Evolutionary conservation across 2,113 vertebrate species (phyloP).

Genomic region (Alligator mississippiensis): DNA sequence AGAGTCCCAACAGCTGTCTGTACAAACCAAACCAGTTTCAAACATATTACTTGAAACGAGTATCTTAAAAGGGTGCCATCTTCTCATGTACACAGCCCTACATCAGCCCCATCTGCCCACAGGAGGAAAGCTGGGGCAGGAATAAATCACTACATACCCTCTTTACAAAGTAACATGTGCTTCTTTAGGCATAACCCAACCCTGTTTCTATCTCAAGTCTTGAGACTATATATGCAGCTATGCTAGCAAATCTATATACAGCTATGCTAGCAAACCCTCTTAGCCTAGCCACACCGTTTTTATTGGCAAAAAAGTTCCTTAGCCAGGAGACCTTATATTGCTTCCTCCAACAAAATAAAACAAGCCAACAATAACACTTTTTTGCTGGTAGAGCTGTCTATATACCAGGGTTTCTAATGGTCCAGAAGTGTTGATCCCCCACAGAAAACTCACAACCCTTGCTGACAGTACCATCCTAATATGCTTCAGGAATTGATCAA

Average conservation of each 20-base stretch:
- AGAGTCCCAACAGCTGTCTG: neutral
- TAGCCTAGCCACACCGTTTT: neutral
- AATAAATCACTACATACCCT: conserved; percentile 42
- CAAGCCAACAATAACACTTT: conserved; percentile 29
- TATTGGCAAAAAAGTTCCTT: conserved; percentile 41
- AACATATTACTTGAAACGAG: neutral
- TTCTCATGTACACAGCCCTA: neutral
- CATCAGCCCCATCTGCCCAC: neutral
- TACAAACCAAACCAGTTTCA: neutral
- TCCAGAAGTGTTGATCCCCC: conserved; percentile 29
- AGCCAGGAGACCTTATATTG: conserved; percentile 25
- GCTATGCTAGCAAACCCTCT: conserved; percentile 26
- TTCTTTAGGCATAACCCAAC: conserved; percentile 24
- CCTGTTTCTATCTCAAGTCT: conserved; percentile 39
- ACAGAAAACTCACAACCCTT: conserved; percentile 1
- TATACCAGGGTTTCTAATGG: conserved; percentile 51
- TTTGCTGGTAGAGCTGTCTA: conserved; percentile 29
- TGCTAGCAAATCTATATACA: conserved; percentile 25
- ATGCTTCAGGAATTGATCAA: too few species aligned
- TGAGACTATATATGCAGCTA: conserved; percentile 31
- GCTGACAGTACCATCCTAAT: neutral
- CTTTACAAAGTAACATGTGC: neutral
- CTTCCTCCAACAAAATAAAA: conserved; percentile 57
- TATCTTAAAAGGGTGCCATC: neutral
- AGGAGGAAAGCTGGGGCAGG: conserved; percentile 13